Base-by-base conservation (phyloP, 35 echinoderm and acorn worm genomes). In the Apostichopus japonicus region DNA sequence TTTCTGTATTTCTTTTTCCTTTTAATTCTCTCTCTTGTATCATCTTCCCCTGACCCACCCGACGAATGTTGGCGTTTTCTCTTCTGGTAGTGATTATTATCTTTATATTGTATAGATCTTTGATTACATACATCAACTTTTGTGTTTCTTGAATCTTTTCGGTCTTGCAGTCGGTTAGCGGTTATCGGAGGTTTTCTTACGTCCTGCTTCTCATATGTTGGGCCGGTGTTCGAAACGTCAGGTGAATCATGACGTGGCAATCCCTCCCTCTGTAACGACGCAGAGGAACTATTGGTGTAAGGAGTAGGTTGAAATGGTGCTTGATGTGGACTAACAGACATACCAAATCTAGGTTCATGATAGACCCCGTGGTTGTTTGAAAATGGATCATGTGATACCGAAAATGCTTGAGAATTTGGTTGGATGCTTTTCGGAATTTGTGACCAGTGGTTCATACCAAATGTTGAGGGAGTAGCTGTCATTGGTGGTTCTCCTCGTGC, bases 1-100 rank as follows among this genome's bases (percentile, higher is more conserved):
- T 89, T 24, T 6, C 86, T 54, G 9, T 65, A 89, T 53, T 73
- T 67, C 63, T 89, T 89, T 27, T 24, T 89, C 27, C 65, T 71
- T 25, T 27, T 67, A 53, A 13, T 51, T 63, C 6, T 73, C 7
- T 53, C 63, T 8, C 62, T 72, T 13, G 8, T 10, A 52, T 24
- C 27, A 10, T 65, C 13, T 8, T 72, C 86, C 15, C 61, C 59
- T 5, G 86, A 89, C 8, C 72, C 86, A 73, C 33, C 59, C 0
- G 86, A 89, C 4, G 62, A 89, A 89, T 17, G 51, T 4, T 16
- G 22, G 19, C 86, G 21, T 54, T 23, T 54, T 89, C 72, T 72
- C 59, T 75, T 19, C 71, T 19, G 71, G 33, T 44, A 44, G 33
- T 75, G 6, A 23, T 21, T 75, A n/a, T 75, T 75, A 19, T 75